phyloP scores from a whole-genome alignment of 2,888 invertebrate species.

The Leucophenga maculata region DNA sequence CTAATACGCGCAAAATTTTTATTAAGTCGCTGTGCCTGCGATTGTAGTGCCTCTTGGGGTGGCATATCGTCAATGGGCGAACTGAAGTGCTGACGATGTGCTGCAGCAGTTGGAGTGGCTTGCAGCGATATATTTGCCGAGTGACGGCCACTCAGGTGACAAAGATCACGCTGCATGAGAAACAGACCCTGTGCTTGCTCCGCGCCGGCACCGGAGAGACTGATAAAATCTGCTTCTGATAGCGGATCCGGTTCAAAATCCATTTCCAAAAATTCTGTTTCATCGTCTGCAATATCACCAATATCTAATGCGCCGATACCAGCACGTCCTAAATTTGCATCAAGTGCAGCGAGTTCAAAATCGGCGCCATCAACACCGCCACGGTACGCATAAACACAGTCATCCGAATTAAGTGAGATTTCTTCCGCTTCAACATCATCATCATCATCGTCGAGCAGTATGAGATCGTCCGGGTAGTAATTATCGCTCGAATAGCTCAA shows the following conservation, averaged over 20 bases:
- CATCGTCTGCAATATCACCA: conserved; percentile 63
- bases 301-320: conserved; percentile 37
- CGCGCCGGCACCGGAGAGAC: conserved; percentile 35
- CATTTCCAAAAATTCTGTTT: conserved; percentile 72
- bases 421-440: conserved; percentile 67
- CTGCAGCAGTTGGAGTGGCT: conserved; percentile 38
- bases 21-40: conserved; percentile 50
- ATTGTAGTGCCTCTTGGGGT: conserved; percentile 55
- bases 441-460: conserved; percentile 60
- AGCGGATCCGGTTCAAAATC: conserved; percentile 72
- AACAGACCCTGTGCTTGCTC: conserved; percentile 49
- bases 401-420: conserved; percentile 70
- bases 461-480: conserved; percentile 68
- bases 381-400: conserved; percentile 72
- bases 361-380: conserved; percentile 69
- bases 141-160: conserved; percentile 55
- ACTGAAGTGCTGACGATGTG: conserved; percentile 62
- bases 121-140: conserved; percentile 36
- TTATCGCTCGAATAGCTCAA: conserved; percentile 70
- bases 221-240: conserved; percentile 68
- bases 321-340: conserved; percentile 43
- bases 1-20: conserved; percentile 69
- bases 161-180: conserved; percentile 61
- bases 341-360: conserved; percentile 58
- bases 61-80: conserved; percentile 65